Conservation (phyloP, 2,113 vertebrate genomes). For the Istiophorus platypterus region DNA sequence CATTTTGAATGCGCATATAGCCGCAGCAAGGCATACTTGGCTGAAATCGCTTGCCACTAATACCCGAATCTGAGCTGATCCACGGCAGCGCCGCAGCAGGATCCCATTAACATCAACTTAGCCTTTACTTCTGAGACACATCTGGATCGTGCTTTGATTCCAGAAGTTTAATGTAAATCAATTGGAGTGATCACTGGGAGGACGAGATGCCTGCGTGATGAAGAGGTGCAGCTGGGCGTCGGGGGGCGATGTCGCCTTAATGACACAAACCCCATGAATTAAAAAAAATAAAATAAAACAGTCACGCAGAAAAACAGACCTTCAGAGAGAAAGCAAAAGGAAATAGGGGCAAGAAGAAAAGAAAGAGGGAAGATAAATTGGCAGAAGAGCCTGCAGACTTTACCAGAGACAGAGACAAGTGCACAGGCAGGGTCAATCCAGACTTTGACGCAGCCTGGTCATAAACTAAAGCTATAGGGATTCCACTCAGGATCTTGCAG, state of each 20-base stretch:
- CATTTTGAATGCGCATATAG: slow-evolving; percentile 74
- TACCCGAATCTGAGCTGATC: slow-evolving; percentile 75
- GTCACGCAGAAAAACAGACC: slow-evolving; percentile 48
- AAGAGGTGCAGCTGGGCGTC: slow-evolving; percentile 49
- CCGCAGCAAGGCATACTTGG: slow-evolving; percentile 79
- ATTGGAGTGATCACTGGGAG: slow-evolving; percentile 55
- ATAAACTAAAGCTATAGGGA: slow-evolving; percentile 75
- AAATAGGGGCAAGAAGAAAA: slow-evolving; percentile 42
- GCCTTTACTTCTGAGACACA: slow-evolving; percentile 64
- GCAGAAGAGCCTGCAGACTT: slow-evolving; percentile 68
- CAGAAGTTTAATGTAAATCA: slow-evolving; percentile 68
- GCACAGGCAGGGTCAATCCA: slow-evolving; percentile 66
- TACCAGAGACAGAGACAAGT: slow-evolving; percentile 76
- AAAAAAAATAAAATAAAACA: neutral
- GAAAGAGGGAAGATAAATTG: slow-evolving; percentile 72
- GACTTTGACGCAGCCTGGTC: slow-evolving; percentile 70
- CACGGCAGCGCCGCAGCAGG: slow-evolving; percentile 66
- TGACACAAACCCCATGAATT: slow-evolving; percentile 44
- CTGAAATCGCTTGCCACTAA: slow-evolving; percentile 79
- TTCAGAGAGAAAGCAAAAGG: slow-evolving; percentile 16
- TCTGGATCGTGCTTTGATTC: slow-evolving; percentile 71
- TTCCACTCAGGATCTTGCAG: slow-evolving; percentile 64
- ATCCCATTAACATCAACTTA: slow-evolving; percentile 69
- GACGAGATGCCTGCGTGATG: slow-evolving; percentile 39
- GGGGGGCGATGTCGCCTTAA: slow-evolving; percentile 35